Conservation (phyloP, 92 coral and sea anemone species). For the Hydrozoanthus gracilis region DNA sequence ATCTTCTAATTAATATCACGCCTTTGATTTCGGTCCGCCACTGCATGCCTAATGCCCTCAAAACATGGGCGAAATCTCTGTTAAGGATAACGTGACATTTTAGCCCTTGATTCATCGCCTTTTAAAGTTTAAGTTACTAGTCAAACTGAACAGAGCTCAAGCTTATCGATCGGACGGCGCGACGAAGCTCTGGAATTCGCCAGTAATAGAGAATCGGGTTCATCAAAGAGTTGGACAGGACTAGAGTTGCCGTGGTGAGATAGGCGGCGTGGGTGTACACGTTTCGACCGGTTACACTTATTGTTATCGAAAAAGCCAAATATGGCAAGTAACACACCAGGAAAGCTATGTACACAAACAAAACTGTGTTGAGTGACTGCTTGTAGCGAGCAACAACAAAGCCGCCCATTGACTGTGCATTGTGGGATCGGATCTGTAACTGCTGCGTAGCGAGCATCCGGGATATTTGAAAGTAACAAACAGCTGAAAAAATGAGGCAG, state of each 20-base stretch:
- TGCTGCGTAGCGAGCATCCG: slow-evolving; percentile 7
- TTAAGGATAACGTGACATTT: too few species aligned
- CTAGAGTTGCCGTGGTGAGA: slow-evolving; percentile 15
- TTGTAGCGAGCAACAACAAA: slow-evolving; percentile 37
- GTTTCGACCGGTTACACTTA: slow-evolving; percentile 16
- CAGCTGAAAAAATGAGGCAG: slow-evolving; percentile 21
- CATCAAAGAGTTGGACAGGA: slow-evolving; percentile 19
- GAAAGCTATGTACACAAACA: slow-evolving; percentile 37
- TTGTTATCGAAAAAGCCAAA: slow-evolving; percentile 24
- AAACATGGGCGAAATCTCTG: too few species aligned
- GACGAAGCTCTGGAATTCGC: slow-evolving; percentile 38
- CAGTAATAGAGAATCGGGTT: slow-evolving; percentile 47
- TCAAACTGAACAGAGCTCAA: slow-evolving; percentile 25
- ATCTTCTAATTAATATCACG: too few species aligned
- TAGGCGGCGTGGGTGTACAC: slow-evolving; percentile 34
- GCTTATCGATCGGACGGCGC: slow-evolving; percentile 31
- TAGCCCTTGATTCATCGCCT: too few species aligned
- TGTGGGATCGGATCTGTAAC: neutral
- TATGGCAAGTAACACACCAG: slow-evolving; percentile 22
- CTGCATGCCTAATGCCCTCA: too few species aligned
- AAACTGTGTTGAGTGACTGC: slow-evolving; percentile 41
- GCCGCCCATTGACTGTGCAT: slow-evolving; percentile 7
- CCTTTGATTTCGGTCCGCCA: too few species aligned
- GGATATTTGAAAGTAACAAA: slow-evolving; percentile 28
- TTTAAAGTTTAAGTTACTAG: neutral